These are phyloP conservation scores for Euspilapteryx auroguttella DNA, from an alignment of 2,888 invertebrate genomes.

Conservation along the genomic window DNA sequence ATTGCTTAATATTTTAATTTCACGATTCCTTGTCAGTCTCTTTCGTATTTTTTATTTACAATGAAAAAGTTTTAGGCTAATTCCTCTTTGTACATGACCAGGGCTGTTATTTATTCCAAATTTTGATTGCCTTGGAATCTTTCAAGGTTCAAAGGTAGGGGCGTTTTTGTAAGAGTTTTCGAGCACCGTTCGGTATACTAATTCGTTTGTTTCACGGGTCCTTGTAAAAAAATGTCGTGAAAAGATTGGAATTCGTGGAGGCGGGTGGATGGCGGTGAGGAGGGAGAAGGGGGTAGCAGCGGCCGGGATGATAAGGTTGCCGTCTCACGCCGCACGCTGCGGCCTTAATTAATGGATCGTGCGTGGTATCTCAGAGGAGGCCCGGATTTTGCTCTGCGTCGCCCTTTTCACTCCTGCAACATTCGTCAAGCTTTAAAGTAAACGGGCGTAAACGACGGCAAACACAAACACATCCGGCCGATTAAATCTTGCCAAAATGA, in stretches of 20 bases:
- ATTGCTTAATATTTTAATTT: slow-evolving; percentile 39
- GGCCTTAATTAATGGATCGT: slow-evolving; percentile 27
- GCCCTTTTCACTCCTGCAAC: neutral
- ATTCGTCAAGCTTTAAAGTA: neutral
- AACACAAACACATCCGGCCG: neutral
- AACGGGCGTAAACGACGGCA: neutral
- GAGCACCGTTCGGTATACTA: slow-evolving; percentile 11
- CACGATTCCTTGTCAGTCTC: slow-evolving; percentile 14
- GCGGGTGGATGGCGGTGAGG: slow-evolving; percentile 5
- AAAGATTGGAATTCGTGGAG: neutral
- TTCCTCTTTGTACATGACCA: slow-evolving; percentile 35
- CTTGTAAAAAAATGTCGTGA: neutral
- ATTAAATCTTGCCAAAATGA: slow-evolving; percentile 1
- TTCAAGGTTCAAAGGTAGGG: slow-evolving; percentile 23
- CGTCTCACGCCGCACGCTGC: slow-evolving; percentile 19
- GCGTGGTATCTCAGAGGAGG: slow-evolving; percentile 22
- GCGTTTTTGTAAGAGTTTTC: neutral
- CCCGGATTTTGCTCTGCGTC: slow-evolving; percentile 8
- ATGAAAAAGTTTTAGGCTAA: slow-evolving; percentile 24
- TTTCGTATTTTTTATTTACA: slow-evolving; percentile 23
- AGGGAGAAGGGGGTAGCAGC: slow-evolving; percentile 10
- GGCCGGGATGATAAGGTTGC: slow-evolving; percentile 13
- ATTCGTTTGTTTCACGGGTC: slow-evolving; percentile 5
- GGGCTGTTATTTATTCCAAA: slow-evolving; percentile 37
- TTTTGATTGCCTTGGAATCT: slow-evolving; percentile 46